A percentile compares a stretch with the other conserved stretches of the same genome.
Conservation (phyloP, 2,888 invertebrate genomes). For the Anarsia innoxiella region DNA sequence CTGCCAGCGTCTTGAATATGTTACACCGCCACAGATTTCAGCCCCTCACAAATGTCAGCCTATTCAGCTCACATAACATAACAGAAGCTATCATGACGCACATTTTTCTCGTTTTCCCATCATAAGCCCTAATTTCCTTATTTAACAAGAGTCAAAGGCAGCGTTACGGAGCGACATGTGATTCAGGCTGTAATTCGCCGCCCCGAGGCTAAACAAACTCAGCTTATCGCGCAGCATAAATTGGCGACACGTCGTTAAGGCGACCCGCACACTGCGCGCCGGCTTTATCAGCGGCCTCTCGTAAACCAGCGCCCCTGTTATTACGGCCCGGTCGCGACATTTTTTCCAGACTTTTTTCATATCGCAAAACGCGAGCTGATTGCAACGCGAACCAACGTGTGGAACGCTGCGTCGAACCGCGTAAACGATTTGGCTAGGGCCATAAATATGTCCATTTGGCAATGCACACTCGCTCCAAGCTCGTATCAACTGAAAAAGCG, state of each 20-base stretch:
- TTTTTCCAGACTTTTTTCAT: constrained; percentile 65
- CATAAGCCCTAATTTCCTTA: constrained; percentile 20
- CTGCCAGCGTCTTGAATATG: constrained; percentile 66
- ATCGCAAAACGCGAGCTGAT: constrained; percentile 46
- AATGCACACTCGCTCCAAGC: constrained; percentile 39
- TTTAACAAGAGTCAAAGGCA: constrained; percentile 22
- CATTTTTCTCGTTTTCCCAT: constrained; percentile 8
- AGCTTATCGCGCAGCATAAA: constrained; percentile 71
- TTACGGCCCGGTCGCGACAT: constrained; percentile 56
- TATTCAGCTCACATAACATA: constrained; percentile 1
- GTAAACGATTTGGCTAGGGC: constrained; percentile 56
- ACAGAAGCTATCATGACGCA: constrained; percentile 2
- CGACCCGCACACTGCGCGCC: constrained; percentile 54
- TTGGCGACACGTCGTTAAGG: constrained; percentile 74
- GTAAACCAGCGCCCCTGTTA: constrained; percentile 67
- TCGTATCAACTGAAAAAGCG: constrained; percentile 61
- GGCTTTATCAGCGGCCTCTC: constrained; percentile 66
- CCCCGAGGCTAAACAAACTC: constrained; percentile 65
- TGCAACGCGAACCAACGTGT: constrained; percentile 40
- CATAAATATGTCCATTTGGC: constrained; percentile 70
- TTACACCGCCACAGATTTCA: constrained; percentile 40
- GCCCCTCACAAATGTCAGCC: constrained; percentile 27
- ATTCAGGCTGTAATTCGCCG: constrained; percentile 54
- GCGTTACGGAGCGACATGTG: constrained; percentile 39
- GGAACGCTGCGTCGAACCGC: constrained; percentile 43